Evolutionary conservation across 2,113 vertebrate genomes (phyloP).

Genomic region (Lagenorhynchus albirostris): DNA sequence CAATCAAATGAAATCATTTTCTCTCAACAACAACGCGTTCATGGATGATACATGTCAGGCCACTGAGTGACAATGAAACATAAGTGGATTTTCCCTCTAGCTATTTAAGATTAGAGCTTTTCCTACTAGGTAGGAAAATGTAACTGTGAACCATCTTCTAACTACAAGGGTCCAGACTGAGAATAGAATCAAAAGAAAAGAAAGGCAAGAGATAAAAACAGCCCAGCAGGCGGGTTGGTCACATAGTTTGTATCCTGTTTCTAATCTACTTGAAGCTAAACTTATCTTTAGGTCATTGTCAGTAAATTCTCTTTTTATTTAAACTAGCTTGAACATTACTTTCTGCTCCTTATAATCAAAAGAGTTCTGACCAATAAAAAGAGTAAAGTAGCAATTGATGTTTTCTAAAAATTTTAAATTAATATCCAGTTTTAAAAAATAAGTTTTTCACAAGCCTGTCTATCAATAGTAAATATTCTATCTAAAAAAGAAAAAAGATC

Average conservation of each 20-base stretch:
- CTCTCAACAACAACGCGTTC: not conserved
- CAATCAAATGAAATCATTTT: not conserved
- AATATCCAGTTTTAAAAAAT: not conserved
- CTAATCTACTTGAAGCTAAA: not conserved
- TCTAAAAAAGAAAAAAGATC: not conserved
- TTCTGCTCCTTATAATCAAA: not conserved
- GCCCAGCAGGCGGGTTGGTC: not conserved
- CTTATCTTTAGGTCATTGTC: not conserved
- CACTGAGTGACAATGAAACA: not conserved
- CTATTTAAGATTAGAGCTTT: not conserved
- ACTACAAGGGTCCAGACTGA: not conserved
- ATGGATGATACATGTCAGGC: not conserved
- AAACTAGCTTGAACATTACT: not conserved
- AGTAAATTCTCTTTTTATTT: slow-evolving; percentile 12
- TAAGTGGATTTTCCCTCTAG: not conserved
- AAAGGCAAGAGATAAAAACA: not conserved
- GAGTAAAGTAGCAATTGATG: not conserved
- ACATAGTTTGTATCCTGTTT: not conserved
- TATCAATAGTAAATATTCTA: not conserved
- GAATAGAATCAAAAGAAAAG: not conserved
- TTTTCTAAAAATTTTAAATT: not conserved
- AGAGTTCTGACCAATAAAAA: not conserved
- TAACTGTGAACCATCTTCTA: not conserved
- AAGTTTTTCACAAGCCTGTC: not conserved
- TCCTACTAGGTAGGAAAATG: not conserved